Percentiles rank a stretch among this genome's conserved stretches.
These are phyloP conservation scores for Venturia canescens DNA, from an alignment of 1,140 invertebrate species.

Conservation along the genomic window DNA sequence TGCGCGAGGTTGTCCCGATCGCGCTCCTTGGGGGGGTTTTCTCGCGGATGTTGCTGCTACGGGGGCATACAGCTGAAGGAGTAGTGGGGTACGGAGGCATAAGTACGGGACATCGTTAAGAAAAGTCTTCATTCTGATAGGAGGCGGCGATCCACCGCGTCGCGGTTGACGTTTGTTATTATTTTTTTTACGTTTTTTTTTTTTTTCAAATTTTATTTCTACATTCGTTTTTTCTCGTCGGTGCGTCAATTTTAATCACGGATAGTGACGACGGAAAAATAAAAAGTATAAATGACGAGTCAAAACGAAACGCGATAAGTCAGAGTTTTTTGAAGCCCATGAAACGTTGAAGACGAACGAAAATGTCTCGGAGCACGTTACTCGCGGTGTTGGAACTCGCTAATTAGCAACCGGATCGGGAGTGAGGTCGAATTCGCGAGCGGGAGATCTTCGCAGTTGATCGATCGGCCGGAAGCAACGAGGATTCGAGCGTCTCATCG, in stretches of 20 bases:
- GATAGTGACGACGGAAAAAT: neutral
- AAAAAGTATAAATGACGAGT: neutral
- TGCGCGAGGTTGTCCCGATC: neutral
- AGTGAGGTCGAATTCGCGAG: neutral
- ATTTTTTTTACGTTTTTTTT: constrained; percentile 38
- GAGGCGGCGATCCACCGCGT: constrained; percentile 68
- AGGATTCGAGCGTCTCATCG: neutral
- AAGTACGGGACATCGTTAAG: constrained; percentile 72
- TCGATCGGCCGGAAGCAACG: neutral
- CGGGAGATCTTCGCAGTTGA: neutral
- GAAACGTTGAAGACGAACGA: neutral
- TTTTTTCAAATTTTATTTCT: too few species aligned
- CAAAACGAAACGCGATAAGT: too few species aligned
- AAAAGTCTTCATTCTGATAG: constrained; percentile 74
- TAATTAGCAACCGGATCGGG: neutral
- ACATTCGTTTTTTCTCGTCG: neutral
- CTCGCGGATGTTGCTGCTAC: constrained; percentile 33
- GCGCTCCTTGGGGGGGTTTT: constrained; percentile 16
- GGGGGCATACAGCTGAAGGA: neutral
- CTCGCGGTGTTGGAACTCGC: neutral
- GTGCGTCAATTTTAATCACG: neutral
- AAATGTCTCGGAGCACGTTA: neutral
- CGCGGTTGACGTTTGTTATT: constrained; percentile 48
- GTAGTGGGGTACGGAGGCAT: constrained; percentile 70
- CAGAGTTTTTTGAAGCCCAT: too few species aligned